Percentiles rank a stretch among this genome's conserved stretches.
phyloP scores from a whole-genome alignment of 64 coral and sea anemone genomes.

The Actinia equina region DNA sequence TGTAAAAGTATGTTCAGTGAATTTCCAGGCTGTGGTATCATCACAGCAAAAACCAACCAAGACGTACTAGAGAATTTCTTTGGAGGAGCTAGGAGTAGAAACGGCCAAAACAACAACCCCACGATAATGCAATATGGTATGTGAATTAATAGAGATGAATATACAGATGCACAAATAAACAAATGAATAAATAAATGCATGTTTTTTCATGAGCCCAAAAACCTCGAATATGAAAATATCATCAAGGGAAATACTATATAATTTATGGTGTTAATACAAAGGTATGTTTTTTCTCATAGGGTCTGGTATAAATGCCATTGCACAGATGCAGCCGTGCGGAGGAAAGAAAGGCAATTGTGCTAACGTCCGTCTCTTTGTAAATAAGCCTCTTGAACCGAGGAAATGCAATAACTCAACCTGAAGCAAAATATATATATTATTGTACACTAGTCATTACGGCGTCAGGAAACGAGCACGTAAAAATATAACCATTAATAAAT shows the following conservation, averaged over 20 bases:
- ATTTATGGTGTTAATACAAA: no score
- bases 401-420: neutral
- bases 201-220: no score
- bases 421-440: neutral
- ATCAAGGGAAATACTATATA: no score
- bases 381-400: neutral
- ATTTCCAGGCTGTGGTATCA: conserved; percentile 22
- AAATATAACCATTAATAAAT: no score
- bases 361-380: neutral
- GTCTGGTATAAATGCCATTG: neutral
- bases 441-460: no score
- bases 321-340: neutral
- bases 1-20: conserved; percentile 10
- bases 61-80: conserved; percentile 14
- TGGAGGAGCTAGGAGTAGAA: neutral
- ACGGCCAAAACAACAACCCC: conserved; percentile 44
- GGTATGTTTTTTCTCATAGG: neutral
- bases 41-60: conserved; percentile 15
- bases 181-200: no score
- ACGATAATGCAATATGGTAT: conserved; percentile 25
- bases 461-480: no score
- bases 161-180: neutral
- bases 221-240: no score
- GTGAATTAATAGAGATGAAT: neutral
- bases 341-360: conserved; percentile 9